Conservation (phyloP, 2,113 vertebrate species). For the Zeus faber region DNA sequence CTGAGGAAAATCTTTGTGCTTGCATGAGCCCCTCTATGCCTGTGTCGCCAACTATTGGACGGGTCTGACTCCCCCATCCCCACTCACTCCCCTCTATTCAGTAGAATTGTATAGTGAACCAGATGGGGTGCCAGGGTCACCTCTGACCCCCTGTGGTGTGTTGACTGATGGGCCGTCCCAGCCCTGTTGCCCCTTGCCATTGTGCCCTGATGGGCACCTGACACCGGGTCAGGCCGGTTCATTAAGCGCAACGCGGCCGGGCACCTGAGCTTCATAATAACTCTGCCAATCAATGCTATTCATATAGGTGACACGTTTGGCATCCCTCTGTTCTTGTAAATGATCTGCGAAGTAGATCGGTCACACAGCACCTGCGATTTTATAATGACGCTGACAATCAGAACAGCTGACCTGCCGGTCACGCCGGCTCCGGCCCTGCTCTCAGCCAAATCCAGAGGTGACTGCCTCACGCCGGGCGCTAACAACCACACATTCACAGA, state of each 20-base stretch:
- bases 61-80: constrained; percentile 9
- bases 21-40: constrained; percentile 8
- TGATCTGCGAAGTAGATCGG: constrained; percentile 31
- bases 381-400: constrained; percentile 34
- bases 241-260: constrained; percentile 40
- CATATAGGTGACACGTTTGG: constrained; percentile 10
- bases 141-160: constrained; percentile 63
- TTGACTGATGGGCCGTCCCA: constrained; percentile 64
- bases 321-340: constrained; percentile 38
- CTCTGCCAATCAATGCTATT: constrained; percentile 60
- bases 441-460: too few species aligned
- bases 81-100: constrained; percentile 21
- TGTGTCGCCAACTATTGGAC: constrained; percentile 21
- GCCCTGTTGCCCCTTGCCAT: constrained; percentile 44
- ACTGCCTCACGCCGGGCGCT: too few species aligned
- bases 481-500: too few species aligned
- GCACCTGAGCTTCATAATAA: constrained; percentile 66
- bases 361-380: constrained; percentile 49
- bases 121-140: constrained; percentile 78
- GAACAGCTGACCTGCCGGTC: too few species aligned
- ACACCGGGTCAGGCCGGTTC: constrained; percentile 45
- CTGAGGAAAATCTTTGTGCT: too few species aligned
- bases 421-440: too few species aligned
- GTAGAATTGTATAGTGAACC: constrained; percentile 52
- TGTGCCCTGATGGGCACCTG: constrained; percentile 71